Evolutionary conservation across 1,140 invertebrate species (phyloP).

Genomic region (Colletes gigas): DNA sequence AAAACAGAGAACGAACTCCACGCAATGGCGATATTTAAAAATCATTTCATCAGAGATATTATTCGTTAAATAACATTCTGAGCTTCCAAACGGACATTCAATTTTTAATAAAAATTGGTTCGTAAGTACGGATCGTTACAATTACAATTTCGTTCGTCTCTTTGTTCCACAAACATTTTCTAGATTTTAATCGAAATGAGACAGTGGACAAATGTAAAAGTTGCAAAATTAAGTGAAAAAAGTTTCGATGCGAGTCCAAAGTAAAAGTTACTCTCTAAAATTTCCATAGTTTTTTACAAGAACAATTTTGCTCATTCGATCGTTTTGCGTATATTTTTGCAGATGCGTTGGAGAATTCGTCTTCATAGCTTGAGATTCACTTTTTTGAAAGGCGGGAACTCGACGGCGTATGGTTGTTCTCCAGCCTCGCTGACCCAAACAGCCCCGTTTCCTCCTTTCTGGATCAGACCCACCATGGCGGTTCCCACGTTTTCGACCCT

Average conservation of each 20-base stretch:
- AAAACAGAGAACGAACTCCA: too few species aligned
- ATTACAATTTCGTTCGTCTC: too few species aligned
- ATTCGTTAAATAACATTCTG: not conserved
- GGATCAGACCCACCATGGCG: slow-evolving; percentile 75
- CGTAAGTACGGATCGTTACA: too few species aligned
- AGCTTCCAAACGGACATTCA: too few species aligned
- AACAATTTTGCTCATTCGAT: not conserved
- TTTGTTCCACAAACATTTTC: too few species aligned
- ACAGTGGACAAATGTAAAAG: too few species aligned
- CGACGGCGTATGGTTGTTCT: slow-evolving; percentile 74
- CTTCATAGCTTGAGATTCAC: not conserved
- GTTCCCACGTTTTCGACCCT: slow-evolving; percentile 72
- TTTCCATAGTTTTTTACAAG: not conserved
- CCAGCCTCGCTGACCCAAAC: slow-evolving; percentile 76
- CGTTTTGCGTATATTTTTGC: not conserved
- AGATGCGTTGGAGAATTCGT: not conserved
- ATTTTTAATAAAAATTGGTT: too few species aligned
- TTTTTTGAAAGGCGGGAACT: not conserved
- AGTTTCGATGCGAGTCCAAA: too few species aligned
- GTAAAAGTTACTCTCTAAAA: not conserved
- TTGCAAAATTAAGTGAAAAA: too few species aligned
- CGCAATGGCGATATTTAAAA: not conserved
- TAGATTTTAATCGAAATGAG: too few species aligned
- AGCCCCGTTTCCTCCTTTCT: slow-evolving; percentile 75
- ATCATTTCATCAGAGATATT: not conserved